Percentiles rank a stretch among this genome's conserved stretches.
These are phyloP conservation scores for Dynastes tityus DNA, from an alignment of 2,888 invertebrate genomes.

Conservation along the genomic window DNA sequence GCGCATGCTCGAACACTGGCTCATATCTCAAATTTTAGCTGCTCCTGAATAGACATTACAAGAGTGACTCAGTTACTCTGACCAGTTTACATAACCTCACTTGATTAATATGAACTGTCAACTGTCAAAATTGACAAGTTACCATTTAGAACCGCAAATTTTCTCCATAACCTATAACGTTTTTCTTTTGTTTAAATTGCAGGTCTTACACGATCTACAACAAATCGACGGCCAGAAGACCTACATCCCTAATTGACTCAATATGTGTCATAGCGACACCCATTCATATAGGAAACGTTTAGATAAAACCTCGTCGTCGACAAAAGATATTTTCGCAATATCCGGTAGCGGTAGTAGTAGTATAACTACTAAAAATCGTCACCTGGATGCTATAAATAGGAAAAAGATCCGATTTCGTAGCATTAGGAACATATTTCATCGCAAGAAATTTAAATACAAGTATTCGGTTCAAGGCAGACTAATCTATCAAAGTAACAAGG, in stretches of 20 bases:
- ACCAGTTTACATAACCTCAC: too few relatives aligned
- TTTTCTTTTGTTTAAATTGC: conserved; percentile 37
- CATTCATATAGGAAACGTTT: conserved; percentile 37
- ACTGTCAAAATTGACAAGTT: too few relatives aligned
- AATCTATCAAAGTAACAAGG: conserved; percentile 55
- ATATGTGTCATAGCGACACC: conserved; percentile 53
- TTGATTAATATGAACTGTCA: too few relatives aligned
- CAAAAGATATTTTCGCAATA: conserved; percentile 31
- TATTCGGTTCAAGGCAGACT: conserved; percentile 59
- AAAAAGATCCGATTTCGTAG: conserved; percentile 22
- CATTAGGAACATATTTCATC: conserved; percentile 31
- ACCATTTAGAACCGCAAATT: too few relatives aligned
- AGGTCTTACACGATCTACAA: conserved; percentile 76
- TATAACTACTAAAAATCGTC: neutral
- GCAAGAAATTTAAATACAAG: conserved; percentile 45
- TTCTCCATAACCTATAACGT: too few relatives aligned
- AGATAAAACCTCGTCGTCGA: conserved; percentile 32
- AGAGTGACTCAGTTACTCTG: too few relatives aligned
- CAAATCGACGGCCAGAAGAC: conserved; percentile 69
- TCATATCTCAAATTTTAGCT: too few relatives aligned
- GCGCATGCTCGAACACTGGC: too few relatives aligned
- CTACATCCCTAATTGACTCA: conserved; percentile 68
- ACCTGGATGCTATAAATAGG: neutral
- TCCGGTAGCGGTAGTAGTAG: conserved; percentile 16
- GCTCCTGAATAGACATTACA: too few relatives aligned